Percentiles rank a stretch among this genome's conserved stretches.
Evolutionary conservation across 30 jellyfish, hydroid and myxozoan genomes (phyloP).

Genomic region (Sanderia malayensis): DNA sequence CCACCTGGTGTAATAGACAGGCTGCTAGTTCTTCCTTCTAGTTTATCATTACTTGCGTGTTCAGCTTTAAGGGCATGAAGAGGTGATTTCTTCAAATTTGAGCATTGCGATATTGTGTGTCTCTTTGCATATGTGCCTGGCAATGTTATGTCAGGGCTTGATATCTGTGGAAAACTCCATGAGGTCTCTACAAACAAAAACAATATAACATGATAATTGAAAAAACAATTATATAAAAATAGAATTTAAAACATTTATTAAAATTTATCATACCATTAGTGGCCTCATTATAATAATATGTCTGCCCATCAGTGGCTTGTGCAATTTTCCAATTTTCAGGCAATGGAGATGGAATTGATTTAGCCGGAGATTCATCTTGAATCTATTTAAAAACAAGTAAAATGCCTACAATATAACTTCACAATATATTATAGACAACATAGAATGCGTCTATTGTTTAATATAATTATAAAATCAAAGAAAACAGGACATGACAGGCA

Average conservation of each 20-base stretch:
- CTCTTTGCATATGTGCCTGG: conserved; percentile 42
- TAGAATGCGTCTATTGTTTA: too few species aligned
- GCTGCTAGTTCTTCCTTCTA: conserved; percentile 18
- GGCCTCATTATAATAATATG: conserved; percentile 56
- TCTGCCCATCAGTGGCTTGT: conserved; percentile 52
- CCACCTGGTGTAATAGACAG: conserved; percentile 35
- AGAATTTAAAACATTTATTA: too few species aligned
- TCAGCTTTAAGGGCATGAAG: neutral
- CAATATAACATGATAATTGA: neutral
- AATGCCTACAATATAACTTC: too few species aligned
- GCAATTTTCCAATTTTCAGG: conserved; percentile 63
- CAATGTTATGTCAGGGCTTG: conserved; percentile 35
- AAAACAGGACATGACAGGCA: too few species aligned
- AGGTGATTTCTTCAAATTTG: conserved; percentile 24
- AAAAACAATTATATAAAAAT: too few species aligned
- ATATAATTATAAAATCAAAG: too few species aligned
- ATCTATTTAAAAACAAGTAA: too few species aligned
- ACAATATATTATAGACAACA: too few species aligned
- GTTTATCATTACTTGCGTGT: neutral
- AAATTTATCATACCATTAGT: conserved; percentile 51
- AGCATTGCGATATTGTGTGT: conserved; percentile 53
- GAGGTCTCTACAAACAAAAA: conserved; percentile 34
- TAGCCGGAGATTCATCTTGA: too few species aligned
- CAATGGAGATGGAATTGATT: conserved; percentile 18
- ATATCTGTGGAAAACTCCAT: conserved; percentile 38